Evolutionary conservation across 2,797 vertebrate genomes (phyloP), one percentile per base, ranked within the genome.

Genomic region (Chaetodon trifasciatus): DNA sequence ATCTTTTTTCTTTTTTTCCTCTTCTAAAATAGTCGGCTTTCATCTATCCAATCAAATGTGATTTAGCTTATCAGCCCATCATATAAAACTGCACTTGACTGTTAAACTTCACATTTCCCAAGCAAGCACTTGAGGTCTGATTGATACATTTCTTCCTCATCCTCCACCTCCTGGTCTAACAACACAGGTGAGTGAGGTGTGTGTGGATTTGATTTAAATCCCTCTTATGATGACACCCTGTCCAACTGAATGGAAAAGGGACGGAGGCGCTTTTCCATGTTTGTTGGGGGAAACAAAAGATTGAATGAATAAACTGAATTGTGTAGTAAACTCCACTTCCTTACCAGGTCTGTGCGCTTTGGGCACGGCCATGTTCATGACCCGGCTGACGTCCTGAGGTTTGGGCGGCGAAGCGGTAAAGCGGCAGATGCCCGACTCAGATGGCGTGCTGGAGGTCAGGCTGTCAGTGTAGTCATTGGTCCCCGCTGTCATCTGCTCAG

Each of bases 381-480:
- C 97, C 61, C 98, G 94, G 69, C 97, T 98, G 92, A 97, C 97
- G 49, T 99, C 98, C 96, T 99, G 98, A 94, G 98, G 98, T 94
- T 99, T 99, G 55, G 98, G 98, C 15, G 98, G 98, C 2, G 98
- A 99, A 2, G 98, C 98, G 0, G 98, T 99, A 89, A 99, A 99
- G 80, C 98, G 95, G 96, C 98, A 99, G 94, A 99, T 99, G 93
- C 98, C 98, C 3, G 98, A 99, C 93, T 99, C 98, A 21, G 98
- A 99, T 1, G 98, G 98, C 46, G 98, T 99, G 95, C 98, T 99
- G 94, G 98, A 99, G 81, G 98, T 97, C 92, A 99, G 94, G 91
- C 98, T 99, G 96, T 99, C 98, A 4, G 98, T 99, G 96, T 99
- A 99, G 91, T 99, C 98, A 8, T 99, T 99, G 93, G 98, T 99